Conservation (phyloP, 2,113 vertebrate genomes). For the Cheilinus undulatus region DNA sequence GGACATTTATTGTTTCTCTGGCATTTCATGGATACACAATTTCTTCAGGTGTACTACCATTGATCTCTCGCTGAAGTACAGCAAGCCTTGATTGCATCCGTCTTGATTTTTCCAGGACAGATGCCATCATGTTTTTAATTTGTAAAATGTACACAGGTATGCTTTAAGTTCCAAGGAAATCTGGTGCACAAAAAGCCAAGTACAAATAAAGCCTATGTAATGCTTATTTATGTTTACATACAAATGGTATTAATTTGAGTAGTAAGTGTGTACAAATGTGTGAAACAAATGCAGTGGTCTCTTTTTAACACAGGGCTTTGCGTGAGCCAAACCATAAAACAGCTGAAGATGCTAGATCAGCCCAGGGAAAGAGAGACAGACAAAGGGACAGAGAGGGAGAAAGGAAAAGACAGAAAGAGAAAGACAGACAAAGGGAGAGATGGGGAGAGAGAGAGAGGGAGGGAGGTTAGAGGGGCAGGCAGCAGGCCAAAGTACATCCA, state of each 20-base stretch:
- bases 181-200: not conserved
- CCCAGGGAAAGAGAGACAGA: not conserved
- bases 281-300: not conserved
- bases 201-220: not conserved
- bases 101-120: too few relatives aligned
- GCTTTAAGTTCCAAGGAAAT: too few relatives aligned
- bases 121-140: not conserved
- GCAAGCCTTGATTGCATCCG: not conserved
- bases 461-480: conserved; percentile 14
- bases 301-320: not conserved
- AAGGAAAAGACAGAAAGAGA: not conserved
- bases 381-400: too few relatives aligned
- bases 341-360: not conserved
- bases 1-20: not conserved
- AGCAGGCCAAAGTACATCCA: conserved; percentile 60
- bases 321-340: not conserved
- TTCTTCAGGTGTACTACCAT: not conserved
- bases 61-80: too few relatives aligned
- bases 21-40: not conserved
- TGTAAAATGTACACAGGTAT: not conserved
- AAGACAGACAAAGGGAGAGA: not conserved
- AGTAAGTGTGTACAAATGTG: not conserved
- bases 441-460: not conserved
- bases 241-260: not conserved
- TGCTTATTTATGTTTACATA: not conserved